Percentiles rank a stretch among this genome's conserved stretches.
These are phyloP conservation scores for Hirtodrosophila confusa DNA, from an alignment of 2,888 invertebrate genomes.

Conservation along the genomic window DNA sequence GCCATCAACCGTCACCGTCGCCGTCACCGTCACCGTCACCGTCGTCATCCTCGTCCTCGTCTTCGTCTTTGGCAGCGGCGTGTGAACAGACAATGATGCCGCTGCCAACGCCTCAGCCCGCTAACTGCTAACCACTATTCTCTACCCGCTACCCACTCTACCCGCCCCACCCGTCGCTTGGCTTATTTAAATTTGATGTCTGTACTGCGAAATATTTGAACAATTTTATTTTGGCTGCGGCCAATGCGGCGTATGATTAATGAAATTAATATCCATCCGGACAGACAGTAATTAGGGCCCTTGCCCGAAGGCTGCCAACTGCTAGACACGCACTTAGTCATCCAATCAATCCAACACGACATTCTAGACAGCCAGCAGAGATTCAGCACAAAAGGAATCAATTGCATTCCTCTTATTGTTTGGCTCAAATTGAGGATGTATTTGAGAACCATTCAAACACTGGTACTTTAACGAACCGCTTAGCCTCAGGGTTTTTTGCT, in stretches of 20 bases:
- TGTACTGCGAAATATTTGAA: conserved; percentile 40
- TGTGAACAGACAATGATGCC: conserved; percentile 63
- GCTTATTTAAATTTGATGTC: conserved; percentile 43
- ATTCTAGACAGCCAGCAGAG: conserved; percentile 1
- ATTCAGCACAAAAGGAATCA: conserved; percentile 12
- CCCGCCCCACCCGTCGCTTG: background rate
- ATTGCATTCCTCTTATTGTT: conserved; percentile 1
- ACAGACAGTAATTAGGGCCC: conserved; percentile 68
- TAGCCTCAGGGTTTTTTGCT: background rate
- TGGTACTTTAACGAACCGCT: too few relatives aligned
- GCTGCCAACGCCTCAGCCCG: conserved; percentile 11
- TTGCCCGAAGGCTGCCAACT: conserved; percentile 23
- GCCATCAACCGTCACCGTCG: conserved; percentile 44
- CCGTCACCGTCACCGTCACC: conserved; percentile 12
- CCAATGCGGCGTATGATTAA: conserved; percentile 57
- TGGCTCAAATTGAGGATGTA: background rate
- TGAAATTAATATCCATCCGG: conserved; percentile 48
- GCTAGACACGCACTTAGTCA: conserved; percentile 55
- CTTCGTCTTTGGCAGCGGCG: conserved; percentile 24
- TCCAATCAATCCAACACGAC: conserved; percentile 8
- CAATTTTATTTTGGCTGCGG: conserved; percentile 35
- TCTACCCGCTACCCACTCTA: background rate
- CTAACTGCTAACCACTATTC: background rate
- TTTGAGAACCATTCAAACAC: background rate
- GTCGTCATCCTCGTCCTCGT: conserved; percentile 10